Percentiles rank a stretch among this genome's conserved stretches.
Conservation (phyloP, 2,113 vertebrate genomes). For the Monarcha castaneiventris region DNA sequence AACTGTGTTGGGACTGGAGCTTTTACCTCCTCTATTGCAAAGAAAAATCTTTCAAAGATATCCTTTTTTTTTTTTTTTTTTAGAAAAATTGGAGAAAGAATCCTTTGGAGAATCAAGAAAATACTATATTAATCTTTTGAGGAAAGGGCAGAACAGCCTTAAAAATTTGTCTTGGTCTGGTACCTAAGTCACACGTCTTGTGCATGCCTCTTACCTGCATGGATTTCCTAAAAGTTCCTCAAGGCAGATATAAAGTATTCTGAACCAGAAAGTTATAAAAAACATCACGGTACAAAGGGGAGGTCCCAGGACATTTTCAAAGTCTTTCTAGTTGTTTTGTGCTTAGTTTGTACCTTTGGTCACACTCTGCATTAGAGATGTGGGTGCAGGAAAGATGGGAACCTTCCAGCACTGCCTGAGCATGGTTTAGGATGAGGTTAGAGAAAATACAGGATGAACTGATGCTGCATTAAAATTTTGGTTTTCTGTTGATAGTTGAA, state of each 20-base stretch:
- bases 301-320: neutral
- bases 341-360: neutral
- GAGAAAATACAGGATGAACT: neutral
- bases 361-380: neutral
- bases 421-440: neutral
- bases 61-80: neutral
- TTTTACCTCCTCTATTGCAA: neutral
- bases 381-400: neutral
- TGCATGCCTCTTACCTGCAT: neutral
- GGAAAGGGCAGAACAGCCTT: neutral
- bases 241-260: neutral
- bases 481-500: neutral
- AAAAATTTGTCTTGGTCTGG: neutral
- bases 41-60: neutral
- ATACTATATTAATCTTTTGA: neutral
- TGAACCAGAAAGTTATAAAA: neutral
- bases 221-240: neutral
- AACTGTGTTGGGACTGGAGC: neutral
- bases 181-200: neutral
- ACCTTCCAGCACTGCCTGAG: neutral
- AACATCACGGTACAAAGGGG: neutral
- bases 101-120: neutral
- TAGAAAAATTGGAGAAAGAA: neutral
- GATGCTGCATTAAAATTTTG: neutral
- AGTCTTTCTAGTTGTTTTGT: neutral